Conservation (phyloP, 2,113 vertebrate species). For the Pelvicachromis taeniatus region DNA sequence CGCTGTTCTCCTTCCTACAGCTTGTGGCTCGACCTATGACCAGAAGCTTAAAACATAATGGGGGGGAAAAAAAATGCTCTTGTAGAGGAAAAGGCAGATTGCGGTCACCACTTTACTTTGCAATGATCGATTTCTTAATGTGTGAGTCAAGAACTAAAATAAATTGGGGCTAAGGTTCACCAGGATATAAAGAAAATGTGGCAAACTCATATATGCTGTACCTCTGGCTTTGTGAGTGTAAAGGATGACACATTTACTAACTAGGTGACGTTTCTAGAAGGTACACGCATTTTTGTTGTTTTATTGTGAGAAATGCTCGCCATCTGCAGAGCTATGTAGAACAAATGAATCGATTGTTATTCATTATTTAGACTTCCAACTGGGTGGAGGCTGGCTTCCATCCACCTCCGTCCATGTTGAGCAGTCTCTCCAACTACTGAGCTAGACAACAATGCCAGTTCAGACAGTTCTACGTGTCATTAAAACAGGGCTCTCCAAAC, state of each 20-base stretch:
- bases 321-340: background rate
- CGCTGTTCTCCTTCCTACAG: background rate
- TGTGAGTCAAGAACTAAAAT: background rate
- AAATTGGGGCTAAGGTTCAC: background rate
- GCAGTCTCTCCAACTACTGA: background rate
- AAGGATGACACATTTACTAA: background rate
- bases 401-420: background rate
- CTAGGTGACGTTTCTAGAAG: background rate
- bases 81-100: background rate
- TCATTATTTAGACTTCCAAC: background rate
- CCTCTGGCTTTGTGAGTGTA: background rate
- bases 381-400: background rate
- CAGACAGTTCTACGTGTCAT: background rate
- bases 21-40: constrained; percentile 26
- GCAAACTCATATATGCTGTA: background rate
- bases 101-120: background rate
- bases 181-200: background rate
- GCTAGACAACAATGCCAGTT: background rate
- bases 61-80: background rate
- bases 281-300: background rate
- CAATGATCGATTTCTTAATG: background rate
- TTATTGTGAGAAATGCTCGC: background rate
- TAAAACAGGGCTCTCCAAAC: background rate
- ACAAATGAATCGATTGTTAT: background rate
- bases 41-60: background rate